Percentiles rank a stretch among this genome's conserved stretches.
These are phyloP conservation scores for Anthophora plumipes DNA, from an alignment of 2,888 invertebrate genomes.

Conservation along the genomic window DNA sequence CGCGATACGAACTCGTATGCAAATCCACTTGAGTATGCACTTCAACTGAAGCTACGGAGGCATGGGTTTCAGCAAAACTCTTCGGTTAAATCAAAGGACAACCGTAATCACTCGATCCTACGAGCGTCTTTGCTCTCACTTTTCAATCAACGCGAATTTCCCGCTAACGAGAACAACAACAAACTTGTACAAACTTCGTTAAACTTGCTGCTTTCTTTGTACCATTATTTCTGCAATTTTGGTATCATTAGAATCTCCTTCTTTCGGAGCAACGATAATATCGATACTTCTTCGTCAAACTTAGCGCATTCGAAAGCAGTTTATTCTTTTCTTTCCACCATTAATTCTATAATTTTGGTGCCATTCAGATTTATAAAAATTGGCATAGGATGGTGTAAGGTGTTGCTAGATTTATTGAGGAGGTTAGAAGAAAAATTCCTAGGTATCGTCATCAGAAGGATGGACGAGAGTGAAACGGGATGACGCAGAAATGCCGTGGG, in stretches of 20 bases:
- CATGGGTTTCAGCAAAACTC: slow-evolving; percentile 75
- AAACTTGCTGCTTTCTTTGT: too few relatives aligned
- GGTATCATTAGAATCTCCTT: too few relatives aligned
- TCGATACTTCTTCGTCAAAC: too few relatives aligned
- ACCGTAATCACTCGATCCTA: slow-evolving; percentile 59
- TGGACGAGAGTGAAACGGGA: slow-evolving; percentile 49
- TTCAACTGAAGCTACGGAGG: slow-evolving; percentile 63
- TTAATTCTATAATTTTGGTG: too few relatives aligned
- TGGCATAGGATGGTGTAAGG: too few relatives aligned
- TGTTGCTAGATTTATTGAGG: not conserved
- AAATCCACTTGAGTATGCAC: slow-evolving; percentile 79
- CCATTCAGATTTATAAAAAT: too few relatives aligned
- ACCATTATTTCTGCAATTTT: too few relatives aligned
- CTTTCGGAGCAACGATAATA: too few relatives aligned
- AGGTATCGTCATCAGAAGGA: slow-evolving; percentile 59
- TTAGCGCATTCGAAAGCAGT: too few relatives aligned
- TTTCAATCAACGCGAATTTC: slow-evolving; percentile 10
- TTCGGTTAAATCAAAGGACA: slow-evolving; percentile 74
- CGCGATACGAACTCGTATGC: slow-evolving; percentile 80
- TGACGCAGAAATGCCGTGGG: slow-evolving; percentile 73
- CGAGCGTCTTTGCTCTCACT: slow-evolving; percentile 36
- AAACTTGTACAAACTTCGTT: not conserved
- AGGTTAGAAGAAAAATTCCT: slow-evolving; percentile 36
- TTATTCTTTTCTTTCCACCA: too few relatives aligned
- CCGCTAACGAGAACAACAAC: not conserved